Evolutionary conservation across 2,888 invertebrate genomes (phyloP).

Genomic region (Thyatira batis): DNA sequence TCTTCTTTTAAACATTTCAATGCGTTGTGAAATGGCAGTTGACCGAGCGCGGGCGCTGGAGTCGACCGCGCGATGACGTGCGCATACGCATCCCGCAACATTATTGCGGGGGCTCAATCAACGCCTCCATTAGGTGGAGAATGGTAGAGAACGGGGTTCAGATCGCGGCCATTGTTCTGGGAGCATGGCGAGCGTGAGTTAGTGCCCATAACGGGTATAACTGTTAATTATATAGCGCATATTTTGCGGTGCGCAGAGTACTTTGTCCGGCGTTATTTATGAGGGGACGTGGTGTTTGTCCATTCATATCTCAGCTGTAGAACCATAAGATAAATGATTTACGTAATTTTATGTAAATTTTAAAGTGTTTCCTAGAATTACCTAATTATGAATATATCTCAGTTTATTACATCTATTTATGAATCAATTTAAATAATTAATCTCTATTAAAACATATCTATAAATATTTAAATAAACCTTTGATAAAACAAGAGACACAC

Average conservation of each 20-base stretch:
- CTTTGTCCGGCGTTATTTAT: constrained; percentile 66
- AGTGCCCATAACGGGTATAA: constrained; percentile 68
- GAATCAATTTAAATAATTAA: too few species aligned
- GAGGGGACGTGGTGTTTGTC: constrained; percentile 44
- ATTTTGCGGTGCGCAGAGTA: constrained; percentile 56
- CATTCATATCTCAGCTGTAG: constrained; percentile 20
- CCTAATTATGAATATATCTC: too few species aligned
- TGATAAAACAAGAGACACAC: background rate
- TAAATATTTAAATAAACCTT: too few species aligned
- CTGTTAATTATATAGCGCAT: constrained; percentile 74
- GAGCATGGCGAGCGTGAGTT: constrained; percentile 57
- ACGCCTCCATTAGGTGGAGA: constrained; percentile 60
- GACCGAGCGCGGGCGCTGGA: background rate
- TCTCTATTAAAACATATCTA: too few species aligned
- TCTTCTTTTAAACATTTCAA: constrained; percentile 9
- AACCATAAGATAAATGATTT: background rate
- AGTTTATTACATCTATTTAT: too few species aligned
- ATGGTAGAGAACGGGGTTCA: constrained; percentile 31
- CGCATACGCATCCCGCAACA: constrained; percentile 40
- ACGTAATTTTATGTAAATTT: background rate
- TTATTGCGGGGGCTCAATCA: constrained; percentile 59
- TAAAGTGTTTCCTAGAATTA: background rate
- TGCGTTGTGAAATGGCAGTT: constrained; percentile 1
- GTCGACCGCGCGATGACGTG: constrained; percentile 21
- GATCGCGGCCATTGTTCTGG: constrained; percentile 67